Evolutionary conservation across 2,888 invertebrate genomes (phyloP).

Genomic region (Meloe dianella): DNA sequence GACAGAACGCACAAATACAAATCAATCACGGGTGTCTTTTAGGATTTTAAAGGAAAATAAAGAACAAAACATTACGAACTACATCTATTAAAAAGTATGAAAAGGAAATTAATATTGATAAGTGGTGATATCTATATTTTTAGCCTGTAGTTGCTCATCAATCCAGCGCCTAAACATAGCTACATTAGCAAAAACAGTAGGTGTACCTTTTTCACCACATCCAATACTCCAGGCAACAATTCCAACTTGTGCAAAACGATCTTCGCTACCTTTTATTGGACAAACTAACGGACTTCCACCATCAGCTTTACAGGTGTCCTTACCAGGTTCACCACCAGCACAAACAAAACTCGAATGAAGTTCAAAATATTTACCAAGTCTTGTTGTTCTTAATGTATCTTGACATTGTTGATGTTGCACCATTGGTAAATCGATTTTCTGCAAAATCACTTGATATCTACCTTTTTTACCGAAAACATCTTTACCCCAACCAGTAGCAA

Average conservation of each 20-base stretch:
- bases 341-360: slow-evolving; percentile 77
- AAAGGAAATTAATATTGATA: too few species aligned
- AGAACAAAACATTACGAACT: too few species aligned
- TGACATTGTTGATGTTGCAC: slow-evolving; percentile 69
- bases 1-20: too few species aligned
- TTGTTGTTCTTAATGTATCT: slow-evolving; percentile 64
- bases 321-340: slow-evolving; percentile 76
- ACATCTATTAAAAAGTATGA: too few species aligned
- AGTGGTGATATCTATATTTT: too few species aligned
- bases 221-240: slow-evolving; percentile 86
- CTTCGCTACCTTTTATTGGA: slow-evolving; percentile 63
- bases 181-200: slow-evolving; percentile 79
- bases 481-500: slow-evolving; percentile 78
- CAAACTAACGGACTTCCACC: slow-evolving; percentile 81
- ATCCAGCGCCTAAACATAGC: slow-evolving; percentile 73
- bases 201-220: slow-evolving; percentile 71
- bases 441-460: slow-evolving; percentile 73
- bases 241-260: slow-evolving; percentile 66
- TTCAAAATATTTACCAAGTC: slow-evolving; percentile 69
- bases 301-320: slow-evolving; percentile 81
- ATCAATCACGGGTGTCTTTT: too few species aligned
- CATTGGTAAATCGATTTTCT: slow-evolving; percentile 74
- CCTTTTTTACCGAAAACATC: slow-evolving; percentile 50
- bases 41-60: too few species aligned
- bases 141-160: too few species aligned